Evolutionary conservation across 2,797 vertebrate genomes (phyloP).

Genomic region (Cetoscarus ocellatus): DNA sequence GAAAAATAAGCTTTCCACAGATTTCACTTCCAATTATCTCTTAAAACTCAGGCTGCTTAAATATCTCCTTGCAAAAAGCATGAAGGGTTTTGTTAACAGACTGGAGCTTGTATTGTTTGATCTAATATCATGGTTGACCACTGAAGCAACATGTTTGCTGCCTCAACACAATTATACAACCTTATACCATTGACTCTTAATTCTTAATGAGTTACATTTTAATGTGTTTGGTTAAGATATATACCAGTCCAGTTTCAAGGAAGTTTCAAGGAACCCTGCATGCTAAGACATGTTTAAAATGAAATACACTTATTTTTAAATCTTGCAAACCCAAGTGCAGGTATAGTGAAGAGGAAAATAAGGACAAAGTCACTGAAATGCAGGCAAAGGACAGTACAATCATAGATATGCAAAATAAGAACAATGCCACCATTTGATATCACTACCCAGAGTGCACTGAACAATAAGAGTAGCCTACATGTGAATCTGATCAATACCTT

Average conservation of each 20-base stretch:
- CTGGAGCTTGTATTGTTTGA: neutral
- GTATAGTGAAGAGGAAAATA: too few species aligned
- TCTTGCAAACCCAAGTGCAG: too few species aligned
- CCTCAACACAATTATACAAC: neutral
- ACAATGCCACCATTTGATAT: too few species aligned
- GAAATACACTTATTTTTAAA: too few species aligned
- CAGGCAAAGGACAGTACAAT: too few species aligned
- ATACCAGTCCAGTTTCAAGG: neutral
- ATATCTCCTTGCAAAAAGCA: neutral
- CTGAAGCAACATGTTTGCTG: neutral
- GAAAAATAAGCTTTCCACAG: constrained; percentile 27
- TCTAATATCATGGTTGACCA: neutral
- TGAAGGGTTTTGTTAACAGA: neutral
- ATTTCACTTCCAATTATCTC: constrained; percentile 27
- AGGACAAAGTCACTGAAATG: too few species aligned
- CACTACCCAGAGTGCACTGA: too few species aligned
- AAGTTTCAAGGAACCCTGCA: too few species aligned
- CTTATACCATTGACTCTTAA: neutral
- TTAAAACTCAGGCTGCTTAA: constrained; percentile 17
- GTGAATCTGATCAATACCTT: too few species aligned
- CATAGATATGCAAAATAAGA: too few species aligned
- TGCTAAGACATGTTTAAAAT: too few species aligned
- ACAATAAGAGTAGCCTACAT: too few species aligned
- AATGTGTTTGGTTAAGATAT: neutral
- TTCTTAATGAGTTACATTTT: neutral